Conservation (phyloP, 1,140 invertebrate genomes). For the Panagrolaimus sp. region DNA sequence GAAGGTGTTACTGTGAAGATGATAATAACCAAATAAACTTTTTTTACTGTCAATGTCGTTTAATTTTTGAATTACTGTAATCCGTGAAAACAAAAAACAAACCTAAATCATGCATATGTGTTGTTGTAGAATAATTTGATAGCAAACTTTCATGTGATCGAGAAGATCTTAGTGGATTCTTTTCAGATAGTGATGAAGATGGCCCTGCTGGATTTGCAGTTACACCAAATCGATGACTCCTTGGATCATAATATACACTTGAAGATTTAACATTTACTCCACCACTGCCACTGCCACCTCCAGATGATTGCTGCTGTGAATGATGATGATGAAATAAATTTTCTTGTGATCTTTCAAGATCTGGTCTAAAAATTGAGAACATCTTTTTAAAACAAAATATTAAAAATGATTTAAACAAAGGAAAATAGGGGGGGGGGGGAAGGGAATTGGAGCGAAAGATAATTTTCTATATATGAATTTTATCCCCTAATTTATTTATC, state of each 20-base stretch:
- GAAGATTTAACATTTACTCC: background rate
- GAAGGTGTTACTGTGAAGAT: background rate
- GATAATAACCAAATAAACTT: background rate
- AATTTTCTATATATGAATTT: background rate
- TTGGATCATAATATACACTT: constrained; percentile 18
- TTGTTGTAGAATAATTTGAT: constrained; percentile 22
- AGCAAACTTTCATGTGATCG: constrained; percentile 40
- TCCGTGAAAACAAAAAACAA: background rate
- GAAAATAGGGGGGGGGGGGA: background rate
- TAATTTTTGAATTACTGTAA: background rate
- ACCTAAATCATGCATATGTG: constrained; percentile 43
- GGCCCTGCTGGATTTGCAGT: constrained; percentile 19
- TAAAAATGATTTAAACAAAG: background rate
- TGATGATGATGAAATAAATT: constrained; percentile 10
- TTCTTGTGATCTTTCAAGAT: constrained; percentile 15
- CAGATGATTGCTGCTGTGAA: background rate
- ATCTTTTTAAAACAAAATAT: background rate
- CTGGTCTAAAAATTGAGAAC: background rate
- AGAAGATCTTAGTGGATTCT: constrained; percentile 26
- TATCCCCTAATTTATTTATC: background rate
- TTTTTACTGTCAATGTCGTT: too few species aligned
- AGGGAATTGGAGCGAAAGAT: background rate
- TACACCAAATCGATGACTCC: constrained; percentile 15
- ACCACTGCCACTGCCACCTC: background rate
- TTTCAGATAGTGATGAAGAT: constrained; percentile 19